A percentile compares a stretch with the other conserved stretches of the same genome.
Evolutionary conservation across 2,797 vertebrate genomes (phyloP).

Genomic region (Fratercula arctica): DNA sequence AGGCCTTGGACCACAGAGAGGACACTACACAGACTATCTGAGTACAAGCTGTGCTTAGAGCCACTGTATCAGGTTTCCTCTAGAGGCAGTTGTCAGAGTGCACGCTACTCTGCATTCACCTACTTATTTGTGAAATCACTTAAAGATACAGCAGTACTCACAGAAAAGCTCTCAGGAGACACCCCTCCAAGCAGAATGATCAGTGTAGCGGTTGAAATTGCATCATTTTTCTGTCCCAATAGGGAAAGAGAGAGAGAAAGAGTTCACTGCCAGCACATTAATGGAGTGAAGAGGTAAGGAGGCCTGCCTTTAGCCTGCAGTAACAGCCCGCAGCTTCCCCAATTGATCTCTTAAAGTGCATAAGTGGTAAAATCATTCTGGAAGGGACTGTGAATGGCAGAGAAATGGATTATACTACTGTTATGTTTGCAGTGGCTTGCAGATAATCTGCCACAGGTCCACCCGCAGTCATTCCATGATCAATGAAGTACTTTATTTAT

Average conservation of each 20-base stretch:
- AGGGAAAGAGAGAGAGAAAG: not conserved
- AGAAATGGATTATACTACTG: not conserved
- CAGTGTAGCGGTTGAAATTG: not conserved
- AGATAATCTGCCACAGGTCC: not conserved
- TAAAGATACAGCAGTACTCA: not conserved
- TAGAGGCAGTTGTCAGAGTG: not conserved
- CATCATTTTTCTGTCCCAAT: not conserved
- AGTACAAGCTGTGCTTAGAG: not conserved
- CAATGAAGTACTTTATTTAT: constrained; percentile 60
- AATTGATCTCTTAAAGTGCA: not conserved
- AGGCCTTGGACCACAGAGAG: not conserved
- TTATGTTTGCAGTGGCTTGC: constrained; percentile 9
- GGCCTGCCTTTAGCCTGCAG: not conserved
- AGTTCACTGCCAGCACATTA: not conserved
- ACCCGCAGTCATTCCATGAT: not conserved
- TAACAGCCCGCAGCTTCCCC: not conserved
- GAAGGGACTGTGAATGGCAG: constrained; percentile 7
- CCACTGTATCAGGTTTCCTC: not conserved
- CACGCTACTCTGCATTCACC: not conserved
- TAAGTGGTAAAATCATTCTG: constrained; percentile 8
- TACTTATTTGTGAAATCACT: not conserved
- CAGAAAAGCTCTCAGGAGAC: not conserved
- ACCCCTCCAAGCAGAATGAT: not conserved
- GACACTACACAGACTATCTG: not conserved
- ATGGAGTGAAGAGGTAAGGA: not conserved